Conservation (phyloP, 2,888 invertebrate species). For the Willowsia nigromaculata region DNA sequence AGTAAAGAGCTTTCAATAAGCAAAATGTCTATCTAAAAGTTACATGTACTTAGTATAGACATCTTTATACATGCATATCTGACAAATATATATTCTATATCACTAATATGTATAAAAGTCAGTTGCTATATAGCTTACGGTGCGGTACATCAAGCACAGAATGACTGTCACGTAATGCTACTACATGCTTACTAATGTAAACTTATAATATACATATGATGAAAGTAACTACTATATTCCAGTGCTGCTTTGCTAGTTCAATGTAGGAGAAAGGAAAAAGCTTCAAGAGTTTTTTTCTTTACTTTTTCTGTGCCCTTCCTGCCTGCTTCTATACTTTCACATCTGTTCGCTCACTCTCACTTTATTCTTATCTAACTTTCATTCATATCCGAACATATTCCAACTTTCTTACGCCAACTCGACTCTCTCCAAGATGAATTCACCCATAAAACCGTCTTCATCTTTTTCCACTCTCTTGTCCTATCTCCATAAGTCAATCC, state of each 20-base stretch:
- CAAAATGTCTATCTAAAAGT: slow-evolving; percentile 11
- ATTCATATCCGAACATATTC: slow-evolving; percentile 50
- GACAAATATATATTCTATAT: neutral
- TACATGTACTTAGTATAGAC: neutral
- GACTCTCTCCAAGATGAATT: slow-evolving; percentile 71
- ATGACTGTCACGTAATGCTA: slow-evolving; percentile 7
- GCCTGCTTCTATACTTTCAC: slow-evolving; percentile 36
- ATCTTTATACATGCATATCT: neutral
- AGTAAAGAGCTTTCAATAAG: slow-evolving; percentile 40
- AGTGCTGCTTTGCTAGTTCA: neutral
- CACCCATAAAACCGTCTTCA: slow-evolving; percentile 71
- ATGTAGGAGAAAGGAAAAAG: slow-evolving; percentile 27
- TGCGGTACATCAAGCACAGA: neutral
- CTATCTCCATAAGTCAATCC: slow-evolving; percentile 71
- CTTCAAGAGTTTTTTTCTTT: slow-evolving; percentile 55
- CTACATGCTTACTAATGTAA: neutral
- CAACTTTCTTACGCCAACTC: slow-evolving; percentile 60
- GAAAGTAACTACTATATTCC: neutral
- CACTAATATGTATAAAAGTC: neutral
- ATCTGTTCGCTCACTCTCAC: slow-evolving; percentile 59
- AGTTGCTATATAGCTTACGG: neutral
- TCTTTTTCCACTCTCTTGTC: slow-evolving; percentile 68
- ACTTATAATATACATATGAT: neutral
- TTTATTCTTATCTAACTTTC: slow-evolving; percentile 49
- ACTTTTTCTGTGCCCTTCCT: slow-evolving; percentile 40